These are phyloP conservation scores for Echinarachnius parma DNA, from an alignment of 53 echinoderm and acorn worm species.

Conservation along the genomic window DNA sequence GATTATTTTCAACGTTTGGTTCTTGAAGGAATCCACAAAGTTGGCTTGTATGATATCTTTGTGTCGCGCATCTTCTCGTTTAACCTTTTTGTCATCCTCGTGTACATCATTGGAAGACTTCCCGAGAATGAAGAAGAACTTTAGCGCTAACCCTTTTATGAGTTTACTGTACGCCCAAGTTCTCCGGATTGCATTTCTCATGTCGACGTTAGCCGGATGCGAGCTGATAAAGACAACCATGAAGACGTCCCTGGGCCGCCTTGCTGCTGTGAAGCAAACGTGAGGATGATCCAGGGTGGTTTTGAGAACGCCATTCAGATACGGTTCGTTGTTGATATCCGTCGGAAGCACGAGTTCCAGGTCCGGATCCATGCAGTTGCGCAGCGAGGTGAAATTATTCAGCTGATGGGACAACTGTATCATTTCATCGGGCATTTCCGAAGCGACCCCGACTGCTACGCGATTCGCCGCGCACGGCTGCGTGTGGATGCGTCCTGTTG, in stretches of 20 bases:
- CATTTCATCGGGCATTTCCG: background rate
- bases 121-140: conserved; percentile 44
- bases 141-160: conserved; percentile 10
- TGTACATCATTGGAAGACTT: conserved; percentile 22
- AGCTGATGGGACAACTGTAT: conserved; percentile 32
- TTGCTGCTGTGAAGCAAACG: background rate
- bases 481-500: conserved; percentile 6
- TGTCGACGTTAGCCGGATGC: conserved; percentile 1
- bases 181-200: conserved; percentile 50
- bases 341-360: conserved; percentile 40
- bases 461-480: conserved; percentile 11
- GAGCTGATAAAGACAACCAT: conserved; percentile 51
- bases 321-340: conserved; percentile 15
- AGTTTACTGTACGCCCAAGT: conserved; percentile 39
- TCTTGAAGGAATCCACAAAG: conserved; percentile 46
- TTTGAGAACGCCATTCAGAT: conserved; percentile 6
- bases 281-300: background rate
- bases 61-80: conserved; percentile 29
- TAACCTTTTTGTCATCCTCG: background rate
- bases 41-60: conserved; percentile 57
- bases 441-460: conserved; percentile 2
- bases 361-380: conserved; percentile 39
- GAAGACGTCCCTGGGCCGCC: conserved; percentile 8
- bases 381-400: conserved; percentile 35
- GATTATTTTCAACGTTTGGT: conserved; percentile 55